These are phyloP conservation scores for Chelonoidis abingdonii DNA, from an alignment of 2,113 vertebrate species.

Conservation along the genomic window DNA sequence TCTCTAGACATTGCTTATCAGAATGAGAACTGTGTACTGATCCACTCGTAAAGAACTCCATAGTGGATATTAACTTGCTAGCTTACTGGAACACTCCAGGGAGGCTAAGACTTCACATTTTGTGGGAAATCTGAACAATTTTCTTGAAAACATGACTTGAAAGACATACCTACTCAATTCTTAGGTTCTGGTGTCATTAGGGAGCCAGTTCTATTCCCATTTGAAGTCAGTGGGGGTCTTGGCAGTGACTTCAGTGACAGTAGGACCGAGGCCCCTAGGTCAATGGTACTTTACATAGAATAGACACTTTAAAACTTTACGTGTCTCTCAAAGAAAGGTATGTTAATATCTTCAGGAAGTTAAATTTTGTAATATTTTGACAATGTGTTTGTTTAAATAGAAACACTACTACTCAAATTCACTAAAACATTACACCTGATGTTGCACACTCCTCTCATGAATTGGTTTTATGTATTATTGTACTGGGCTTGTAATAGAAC, in stretches of 20 bases:
- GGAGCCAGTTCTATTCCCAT: neutral
- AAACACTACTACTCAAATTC: slow-evolving; percentile 16
- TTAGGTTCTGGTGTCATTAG: neutral
- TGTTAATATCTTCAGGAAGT: neutral
- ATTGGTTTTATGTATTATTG: neutral
- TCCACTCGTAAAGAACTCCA: slow-evolving; percentile 30
- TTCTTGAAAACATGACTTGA: neutral
- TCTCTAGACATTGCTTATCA: neutral
- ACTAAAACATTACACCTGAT: neutral
- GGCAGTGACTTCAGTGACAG: neutral
- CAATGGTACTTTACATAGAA: neutral
- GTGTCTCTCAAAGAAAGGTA: neutral
- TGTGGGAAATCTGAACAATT: neutral
- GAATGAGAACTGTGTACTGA: neutral
- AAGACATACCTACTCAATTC: neutral
- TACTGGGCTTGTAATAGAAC: neutral
- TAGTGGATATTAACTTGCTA: neutral
- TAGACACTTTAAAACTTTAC: slow-evolving; percentile 41
- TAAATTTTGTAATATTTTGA: neutral
- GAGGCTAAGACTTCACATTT: neutral
- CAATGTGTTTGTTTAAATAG: neutral
- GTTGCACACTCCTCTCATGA: neutral
- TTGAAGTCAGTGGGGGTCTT: neutral
- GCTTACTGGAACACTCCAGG: neutral
- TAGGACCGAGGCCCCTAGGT: neutral